These are phyloP conservation scores for Ceratitis capitata DNA, from an alignment of 1,140 invertebrate species.

Conservation along the genomic window DNA sequence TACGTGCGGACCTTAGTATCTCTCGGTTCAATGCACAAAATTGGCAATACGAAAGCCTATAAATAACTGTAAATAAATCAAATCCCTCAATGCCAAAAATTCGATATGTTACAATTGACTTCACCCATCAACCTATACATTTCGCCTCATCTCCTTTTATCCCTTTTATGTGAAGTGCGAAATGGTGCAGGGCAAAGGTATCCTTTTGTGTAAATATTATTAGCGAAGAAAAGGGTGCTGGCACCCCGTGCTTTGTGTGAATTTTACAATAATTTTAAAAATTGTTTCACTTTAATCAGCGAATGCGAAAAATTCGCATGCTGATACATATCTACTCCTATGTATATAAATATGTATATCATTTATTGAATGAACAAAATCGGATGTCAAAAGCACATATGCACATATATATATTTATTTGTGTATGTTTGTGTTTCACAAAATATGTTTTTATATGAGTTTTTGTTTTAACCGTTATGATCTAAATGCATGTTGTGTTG, in stretches of 20 bases:
- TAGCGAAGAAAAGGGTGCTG: conserved; percentile 35
- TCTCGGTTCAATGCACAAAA: conserved; percentile 38
- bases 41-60: conserved; percentile 42
- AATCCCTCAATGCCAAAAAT: conserved; percentile 45
- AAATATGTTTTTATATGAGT: neutral
- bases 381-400: neutral
- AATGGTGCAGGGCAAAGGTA: conserved; percentile 37
- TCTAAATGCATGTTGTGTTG: conserved; percentile 1
- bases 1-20: conserved; percentile 27
- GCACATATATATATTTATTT: neutral
- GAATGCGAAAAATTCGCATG: neutral
- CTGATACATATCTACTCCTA: neutral
- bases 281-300: conserved; percentile 44
- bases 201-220: conserved; percentile 43
- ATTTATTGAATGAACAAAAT: no score
- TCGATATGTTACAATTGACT: conserved; percentile 46
- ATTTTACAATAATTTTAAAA: conserved; percentile 45
- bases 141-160: conserved; percentile 38
- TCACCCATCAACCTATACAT: conserved; percentile 42
- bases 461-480: conserved; percentile 26
- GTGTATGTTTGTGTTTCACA: neutral
- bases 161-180: conserved; percentile 41
- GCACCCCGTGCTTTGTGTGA: conserved; percentile 14
- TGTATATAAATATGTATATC: neutral
- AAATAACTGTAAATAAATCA: conserved; percentile 46